Percentiles rank a stretch among this genome's conserved stretches.
These are phyloP conservation scores for Drosophila ananassae DNA, from an alignment of 1,140 invertebrate species.

Conservation along the genomic window DNA sequence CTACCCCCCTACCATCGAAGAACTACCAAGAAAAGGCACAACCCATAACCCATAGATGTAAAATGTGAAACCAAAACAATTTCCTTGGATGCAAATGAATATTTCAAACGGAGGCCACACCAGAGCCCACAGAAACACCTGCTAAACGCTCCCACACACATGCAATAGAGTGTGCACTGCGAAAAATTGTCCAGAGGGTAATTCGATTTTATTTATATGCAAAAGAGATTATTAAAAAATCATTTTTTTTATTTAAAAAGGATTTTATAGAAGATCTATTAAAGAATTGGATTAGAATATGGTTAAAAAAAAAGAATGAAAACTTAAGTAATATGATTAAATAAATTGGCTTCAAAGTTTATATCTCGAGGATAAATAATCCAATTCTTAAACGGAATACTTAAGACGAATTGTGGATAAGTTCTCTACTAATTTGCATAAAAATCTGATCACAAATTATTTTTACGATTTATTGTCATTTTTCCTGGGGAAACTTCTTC, in stretches of 20 bases:
- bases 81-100: constrained; percentile 67
- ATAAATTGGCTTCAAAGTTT: no score
- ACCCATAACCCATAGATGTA: not conserved
- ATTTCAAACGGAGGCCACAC: constrained; percentile 14
- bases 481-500: not conserved
- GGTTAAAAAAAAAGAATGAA: no score
- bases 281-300: no score
- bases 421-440: no score
- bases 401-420: no score
- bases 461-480: not conserved
- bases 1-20: constrained; percentile 4
- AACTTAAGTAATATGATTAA: no score
- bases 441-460: not conserved
- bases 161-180: constrained; percentile 1
- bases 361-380: no score
- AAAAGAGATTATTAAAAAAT: not conserved
- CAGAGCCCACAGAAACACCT: constrained; percentile 39
- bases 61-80: constrained; percentile 46
- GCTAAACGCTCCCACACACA: constrained; percentile 39
- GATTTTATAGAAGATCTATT: no score
- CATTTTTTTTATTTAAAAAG: no score
- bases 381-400: no score
- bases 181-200: not conserved
- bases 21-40: constrained; percentile 1
- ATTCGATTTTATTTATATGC: not conserved